Conservation (phyloP, 2,797 vertebrate genomes). For the Meriones psammophilus region DNA sequence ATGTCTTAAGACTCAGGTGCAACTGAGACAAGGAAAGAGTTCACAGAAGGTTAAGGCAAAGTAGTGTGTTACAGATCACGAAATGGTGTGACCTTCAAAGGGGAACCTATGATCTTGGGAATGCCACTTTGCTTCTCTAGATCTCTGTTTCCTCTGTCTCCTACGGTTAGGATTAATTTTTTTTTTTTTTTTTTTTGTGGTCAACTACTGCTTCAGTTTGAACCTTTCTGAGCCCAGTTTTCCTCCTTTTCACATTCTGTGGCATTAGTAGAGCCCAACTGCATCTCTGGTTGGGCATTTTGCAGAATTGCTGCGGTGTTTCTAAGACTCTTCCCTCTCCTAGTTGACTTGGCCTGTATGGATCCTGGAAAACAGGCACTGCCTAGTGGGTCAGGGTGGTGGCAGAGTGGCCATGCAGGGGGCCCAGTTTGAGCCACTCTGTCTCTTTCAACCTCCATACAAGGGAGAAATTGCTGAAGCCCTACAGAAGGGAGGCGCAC, state of each 20-base stretch:
- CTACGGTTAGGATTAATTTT: neutral
- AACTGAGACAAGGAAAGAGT: neutral
- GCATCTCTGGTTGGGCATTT: neutral
- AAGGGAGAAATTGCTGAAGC: neutral
- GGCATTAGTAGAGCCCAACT: neutral
- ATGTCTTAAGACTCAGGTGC: neutral
- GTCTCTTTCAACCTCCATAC: neutral
- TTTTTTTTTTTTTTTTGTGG: no score
- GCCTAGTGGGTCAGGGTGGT: neutral
- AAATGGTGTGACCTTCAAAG: neutral
- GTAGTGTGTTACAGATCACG: neutral
- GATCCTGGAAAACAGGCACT: neutral
- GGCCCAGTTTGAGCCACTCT: neutral
- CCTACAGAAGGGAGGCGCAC: neutral
- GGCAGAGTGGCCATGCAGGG: neutral
- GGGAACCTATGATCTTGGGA: neutral
- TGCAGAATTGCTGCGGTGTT: neutral
- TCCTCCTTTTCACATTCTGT: neutral
- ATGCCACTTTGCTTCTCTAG: neutral
- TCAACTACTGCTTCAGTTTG: neutral
- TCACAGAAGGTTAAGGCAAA: neutral
- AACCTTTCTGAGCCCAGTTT: neutral
- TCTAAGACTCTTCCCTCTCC: neutral
- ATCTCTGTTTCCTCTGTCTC: neutral
- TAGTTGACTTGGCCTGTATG: neutral